Percentiles rank a stretch among this genome's conserved stretches.
phyloP scores from a whole-genome alignment of 1,140 invertebrate genomes.

The Agrypnia vestita region DNA sequence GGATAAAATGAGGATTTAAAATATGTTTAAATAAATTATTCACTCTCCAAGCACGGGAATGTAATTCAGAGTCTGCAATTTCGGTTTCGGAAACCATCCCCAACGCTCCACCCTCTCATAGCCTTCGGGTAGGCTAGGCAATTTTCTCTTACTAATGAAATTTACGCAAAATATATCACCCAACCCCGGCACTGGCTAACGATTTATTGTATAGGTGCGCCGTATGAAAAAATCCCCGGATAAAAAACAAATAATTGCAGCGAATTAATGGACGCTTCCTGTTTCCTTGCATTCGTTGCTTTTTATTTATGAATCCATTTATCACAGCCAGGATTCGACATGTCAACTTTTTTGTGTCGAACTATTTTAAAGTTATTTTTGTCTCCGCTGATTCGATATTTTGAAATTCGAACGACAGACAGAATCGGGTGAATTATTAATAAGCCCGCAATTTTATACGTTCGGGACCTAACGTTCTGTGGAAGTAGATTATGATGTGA shows the following conservation, averaged over 20 bases:
- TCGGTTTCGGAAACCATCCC: constrained; percentile 48
- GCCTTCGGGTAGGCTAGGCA: constrained; percentile 58
- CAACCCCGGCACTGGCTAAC: constrained; percentile 37
- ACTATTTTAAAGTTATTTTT: too few species aligned
- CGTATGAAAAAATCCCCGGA: not conserved
- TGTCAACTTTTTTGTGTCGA: too few species aligned
- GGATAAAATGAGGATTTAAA: constrained; percentile 55
- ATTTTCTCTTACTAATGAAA: constrained; percentile 61
- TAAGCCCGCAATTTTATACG: too few species aligned
- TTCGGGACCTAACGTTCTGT: too few species aligned
- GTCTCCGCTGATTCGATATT: too few species aligned
- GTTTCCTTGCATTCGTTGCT: not conserved
- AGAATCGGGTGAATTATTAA: too few species aligned
- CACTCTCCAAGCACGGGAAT: constrained; percentile 56
- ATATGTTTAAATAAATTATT: constrained; percentile 60
- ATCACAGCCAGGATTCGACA: too few species aligned
- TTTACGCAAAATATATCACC: constrained; percentile 61
- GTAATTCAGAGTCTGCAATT: constrained; percentile 61
- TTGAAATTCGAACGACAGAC: too few species aligned
- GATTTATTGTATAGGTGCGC: constrained; percentile 35
- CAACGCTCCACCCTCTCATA: constrained; percentile 8
- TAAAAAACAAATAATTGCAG: constrained; percentile 22
- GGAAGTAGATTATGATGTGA: too few species aligned
- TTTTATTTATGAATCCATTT: too few species aligned
- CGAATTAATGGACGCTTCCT: not conserved